Conservation (phyloP, 1,140 invertebrate species). For the Drosophila triauraria region DNA sequence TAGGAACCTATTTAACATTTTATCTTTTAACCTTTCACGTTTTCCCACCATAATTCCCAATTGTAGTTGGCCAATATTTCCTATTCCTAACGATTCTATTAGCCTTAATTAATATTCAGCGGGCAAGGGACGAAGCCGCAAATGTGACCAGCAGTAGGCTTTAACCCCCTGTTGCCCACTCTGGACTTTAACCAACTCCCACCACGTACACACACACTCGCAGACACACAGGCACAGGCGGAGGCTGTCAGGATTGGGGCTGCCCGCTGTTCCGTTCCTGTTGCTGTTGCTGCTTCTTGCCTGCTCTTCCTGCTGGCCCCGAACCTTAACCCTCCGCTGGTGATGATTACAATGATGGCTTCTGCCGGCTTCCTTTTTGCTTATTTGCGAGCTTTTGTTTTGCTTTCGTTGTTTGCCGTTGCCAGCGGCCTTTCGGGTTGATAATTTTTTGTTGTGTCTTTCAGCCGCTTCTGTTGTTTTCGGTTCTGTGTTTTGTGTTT, state of each 20-base stretch:
- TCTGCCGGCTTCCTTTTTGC: conserved; percentile 73
- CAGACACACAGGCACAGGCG: conserved; percentile 4
- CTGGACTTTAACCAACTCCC: conserved; percentile 14
- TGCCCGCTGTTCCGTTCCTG: conserved; percentile 53
- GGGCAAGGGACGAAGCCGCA: conserved; percentile 52
- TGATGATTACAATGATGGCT: conserved; percentile 82
- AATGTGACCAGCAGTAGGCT: conserved; percentile 59
- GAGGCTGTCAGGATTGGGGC: conserved; percentile 56
- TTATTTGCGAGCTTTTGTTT: conserved; percentile 78
- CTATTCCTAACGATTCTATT: conserved; percentile 71
- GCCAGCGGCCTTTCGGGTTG: conserved; percentile 73
- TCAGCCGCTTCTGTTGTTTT: conserved; percentile 36
- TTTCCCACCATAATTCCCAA: neutral
- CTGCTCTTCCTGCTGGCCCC: conserved; percentile 38
- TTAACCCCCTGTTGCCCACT: conserved; percentile 19
- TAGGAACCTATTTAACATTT: too few relatives aligned
- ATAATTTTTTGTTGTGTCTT: conserved; percentile 67
- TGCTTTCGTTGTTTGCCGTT: conserved; percentile 51
- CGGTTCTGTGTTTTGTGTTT: conserved; percentile 55
- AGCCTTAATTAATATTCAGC: conserved; percentile 81
- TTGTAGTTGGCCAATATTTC: conserved; percentile 20
- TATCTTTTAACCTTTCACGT: neutral
- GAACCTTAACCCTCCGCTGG: conserved; percentile 62
- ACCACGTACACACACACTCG: conserved; percentile 20
- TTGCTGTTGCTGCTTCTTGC: conserved; percentile 30